Evolutionary conservation across 2,797 vertebrate species (phyloP).

Genomic region (Megalops cyprinoides): DNA sequence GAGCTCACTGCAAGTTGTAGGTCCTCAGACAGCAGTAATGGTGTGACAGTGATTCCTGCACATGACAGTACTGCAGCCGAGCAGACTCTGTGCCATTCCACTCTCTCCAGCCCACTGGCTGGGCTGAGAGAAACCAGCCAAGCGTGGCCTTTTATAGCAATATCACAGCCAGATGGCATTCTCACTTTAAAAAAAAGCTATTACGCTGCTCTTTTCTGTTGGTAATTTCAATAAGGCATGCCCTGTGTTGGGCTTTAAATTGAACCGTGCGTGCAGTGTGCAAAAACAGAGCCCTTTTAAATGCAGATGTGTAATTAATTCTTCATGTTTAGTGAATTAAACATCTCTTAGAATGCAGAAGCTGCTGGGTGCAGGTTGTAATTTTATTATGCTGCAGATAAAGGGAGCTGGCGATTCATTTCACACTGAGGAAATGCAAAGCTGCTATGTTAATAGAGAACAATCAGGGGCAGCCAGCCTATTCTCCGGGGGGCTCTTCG

Average conservation of each 20-base stretch:
- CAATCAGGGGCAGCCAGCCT: conserved; percentile 67
- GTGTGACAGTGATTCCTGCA: conserved; percentile 64
- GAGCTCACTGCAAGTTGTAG: conserved; percentile 33
- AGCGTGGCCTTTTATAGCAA: conserved; percentile 61
- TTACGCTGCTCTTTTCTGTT: conserved; percentile 60
- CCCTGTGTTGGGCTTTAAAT: conserved; percentile 56
- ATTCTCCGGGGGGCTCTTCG: conserved; percentile 64
- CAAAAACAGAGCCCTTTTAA: conserved; percentile 67
- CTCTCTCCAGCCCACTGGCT: conserved; percentile 68
- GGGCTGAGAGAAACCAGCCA: conserved; percentile 70
- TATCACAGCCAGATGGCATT: conserved; percentile 61
- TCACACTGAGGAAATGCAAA: conserved; percentile 59
- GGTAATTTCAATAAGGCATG: conserved; percentile 69
- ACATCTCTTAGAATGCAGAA: conserved; percentile 69
- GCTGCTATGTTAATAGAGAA: conserved; percentile 73
- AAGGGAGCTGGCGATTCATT: conserved; percentile 73
- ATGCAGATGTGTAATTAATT: conserved; percentile 83
- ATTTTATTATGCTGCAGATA: conserved; percentile 75
- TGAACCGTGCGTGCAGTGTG: conserved; percentile 48
- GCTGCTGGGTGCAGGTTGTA: conserved; percentile 47
- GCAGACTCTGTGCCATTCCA: conserved; percentile 59
- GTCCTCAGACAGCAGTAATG: not conserved
- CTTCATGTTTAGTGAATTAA: conserved; percentile 77
- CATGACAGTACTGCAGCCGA: conserved; percentile 59
- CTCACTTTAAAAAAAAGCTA: conserved; percentile 57